Evolutionary conservation across 2,797 vertebrate species (phyloP), one percentile per base, ranked within the genome.

Genomic region (Sebastes minor): DNA sequence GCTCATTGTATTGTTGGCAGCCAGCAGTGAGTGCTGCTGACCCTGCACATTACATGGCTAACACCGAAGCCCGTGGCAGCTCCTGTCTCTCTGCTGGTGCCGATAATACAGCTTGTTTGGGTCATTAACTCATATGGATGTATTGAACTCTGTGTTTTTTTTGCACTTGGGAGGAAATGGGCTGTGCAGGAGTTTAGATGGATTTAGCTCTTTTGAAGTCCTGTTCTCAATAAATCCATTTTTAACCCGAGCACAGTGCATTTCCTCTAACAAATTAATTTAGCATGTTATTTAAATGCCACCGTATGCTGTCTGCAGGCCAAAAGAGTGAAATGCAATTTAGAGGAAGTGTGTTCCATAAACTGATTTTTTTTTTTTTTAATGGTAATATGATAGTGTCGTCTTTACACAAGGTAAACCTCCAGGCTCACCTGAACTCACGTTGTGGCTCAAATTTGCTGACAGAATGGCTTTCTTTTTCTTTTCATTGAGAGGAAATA

Each of bases 1-100:
- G 87, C 91, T 87, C 89, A 87, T 86, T 90, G 93, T 90, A 9
- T 87, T 90, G 90, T 82, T 89, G 87, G 83, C 87, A 85, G 83
- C 80, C 78, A 77, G 86, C 83, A 86, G 82, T 65, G 80, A 84
- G 85, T 68, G 90, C 91, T 93, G 94, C 94, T 95, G 94, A 94
- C 92, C 93, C 89, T 88, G 92, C 94, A 94, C 88, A 91, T 93
- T 92, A 79, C 74, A 42, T 63, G 35, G 76, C 82, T 67, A 72
- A 71, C 82, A 60, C 53, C 35, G 78, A 66, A 87, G 81, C 81
- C 74, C 7, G 70, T 87, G 85, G 90, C 87, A 82, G 82, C 87
- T 70, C 62, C 81, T 5, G 63, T 83, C 78, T 73, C 69, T 79
- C 79, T 80, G 84, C 87, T 59, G 61, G 63, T 57, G 74, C 74